Base-by-base conservation (phyloP, 2,888 invertebrate genomes). In the Microctonus brassicae region DNA sequence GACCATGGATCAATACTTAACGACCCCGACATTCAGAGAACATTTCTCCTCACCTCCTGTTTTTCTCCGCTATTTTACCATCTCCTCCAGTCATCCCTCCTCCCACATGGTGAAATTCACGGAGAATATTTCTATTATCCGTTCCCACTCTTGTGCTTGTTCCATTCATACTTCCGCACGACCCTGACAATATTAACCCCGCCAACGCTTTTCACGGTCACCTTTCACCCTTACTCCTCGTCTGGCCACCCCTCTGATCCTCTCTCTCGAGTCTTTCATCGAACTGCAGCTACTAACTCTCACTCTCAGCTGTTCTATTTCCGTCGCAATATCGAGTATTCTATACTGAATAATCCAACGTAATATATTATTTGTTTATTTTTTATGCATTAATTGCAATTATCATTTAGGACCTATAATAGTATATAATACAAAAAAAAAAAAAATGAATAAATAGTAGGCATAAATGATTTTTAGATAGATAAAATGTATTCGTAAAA, bases 11-110 rank as follows among this genome's bases (percentile, higher is more conserved):
- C 87, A 87, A 87, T 87, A 87, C 87, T 84, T 81, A 78, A 77
- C 84, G 86, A 86, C 87, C 86, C 87, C 87, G 86, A 86, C 87
- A 87, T 87, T 87, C 86, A 84, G 83, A 80, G 80, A 79, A 80
- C 79, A 79, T 77, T 76, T 69, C 74, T 71, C 74, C 70, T 69
- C 72, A 33, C 78, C 75, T 76, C 73, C 79, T 76, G 76, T 75
- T 80, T 78, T 57, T 83, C 87, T 88, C 13, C 72, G 66, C 78
- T 74, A 70, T 63, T 69, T 65, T 76, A 47, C 47, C 47, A 20
- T 17, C 47, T 17, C 17, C 47, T 17, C 47, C 39, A 22, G 75
- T 65, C 3, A 53, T 36, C 13, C 29, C 72, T 36, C 42, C 24
- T 53, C 60, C 20, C 69, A 75, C 63, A 70, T 77, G 75, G 69